Conservation (phyloP, 2,888 invertebrate species). For the Coleophora flavipennella region DNA sequence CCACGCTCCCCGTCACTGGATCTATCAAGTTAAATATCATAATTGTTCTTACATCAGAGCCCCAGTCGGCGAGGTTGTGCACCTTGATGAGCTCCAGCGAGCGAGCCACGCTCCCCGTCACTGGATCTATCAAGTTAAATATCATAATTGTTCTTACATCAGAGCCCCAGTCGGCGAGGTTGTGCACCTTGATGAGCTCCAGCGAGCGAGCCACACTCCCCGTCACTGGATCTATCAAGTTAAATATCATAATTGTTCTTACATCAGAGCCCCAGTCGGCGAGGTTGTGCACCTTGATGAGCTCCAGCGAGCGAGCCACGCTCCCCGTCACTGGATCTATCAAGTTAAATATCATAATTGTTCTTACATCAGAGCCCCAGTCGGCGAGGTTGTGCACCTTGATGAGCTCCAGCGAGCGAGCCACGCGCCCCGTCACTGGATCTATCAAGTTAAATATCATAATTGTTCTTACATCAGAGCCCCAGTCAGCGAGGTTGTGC, state of each 20-base stretch:
- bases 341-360: too few species aligned
- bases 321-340: conserved; percentile 72
- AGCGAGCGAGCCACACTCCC: conserved; percentile 75
- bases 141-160: too few species aligned
- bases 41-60: conserved; percentile 85
- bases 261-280: conserved; percentile 90
- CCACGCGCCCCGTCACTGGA: conserved; percentile 68
- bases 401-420: conserved; percentile 76
- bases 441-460: conserved; percentile 79
- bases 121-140: conserved; percentile 77
- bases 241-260: too few species aligned
- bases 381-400: conserved; percentile 81
- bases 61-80: conserved; percentile 87
- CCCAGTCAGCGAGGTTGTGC: conserved; percentile 87
- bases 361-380: conserved; percentile 89
- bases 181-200: conserved; percentile 78
- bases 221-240: conserved; percentile 72
- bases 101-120: conserved; percentile 69
- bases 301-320: conserved; percentile 72
- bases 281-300: conserved; percentile 81
- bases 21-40: conserved; percentile 79
- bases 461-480: conserved; percentile 85
- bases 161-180: conserved; percentile 87
- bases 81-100: conserved; percentile 78
- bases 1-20: conserved; percentile 68